Conservation (phyloP, 2,797 vertebrate species). For the Thaleichthys pacificus region DNA sequence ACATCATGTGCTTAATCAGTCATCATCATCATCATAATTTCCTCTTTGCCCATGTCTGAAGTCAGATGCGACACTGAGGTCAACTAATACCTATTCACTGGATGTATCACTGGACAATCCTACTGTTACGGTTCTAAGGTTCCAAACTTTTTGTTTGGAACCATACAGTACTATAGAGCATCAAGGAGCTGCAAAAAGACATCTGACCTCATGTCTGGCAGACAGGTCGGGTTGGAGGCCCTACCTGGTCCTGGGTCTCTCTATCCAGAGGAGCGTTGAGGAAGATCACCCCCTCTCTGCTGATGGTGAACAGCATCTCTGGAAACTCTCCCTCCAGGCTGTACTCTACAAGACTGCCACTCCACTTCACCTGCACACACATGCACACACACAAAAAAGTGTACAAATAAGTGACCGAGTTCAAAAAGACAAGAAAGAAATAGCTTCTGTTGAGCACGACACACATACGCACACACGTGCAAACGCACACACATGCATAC, state of each 20-base stretch:
- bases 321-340: constrained; percentile 76
- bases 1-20: too few relatives aligned
- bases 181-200: neutral
- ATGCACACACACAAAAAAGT: constrained; percentile 4
- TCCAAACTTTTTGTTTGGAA: too few relatives aligned
- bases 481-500: neutral
- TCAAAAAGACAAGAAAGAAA: too few relatives aligned
- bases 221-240: neutral
- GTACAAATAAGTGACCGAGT: too few relatives aligned
- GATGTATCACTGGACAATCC: too few relatives aligned
- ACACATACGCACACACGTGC: neutral
- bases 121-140: too few relatives aligned
- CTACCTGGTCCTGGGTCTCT: constrained; percentile 81
- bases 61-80: too few relatives aligned
- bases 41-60: too few relatives aligned
- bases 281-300: constrained; percentile 75
- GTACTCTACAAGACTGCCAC: constrained; percentile 73
- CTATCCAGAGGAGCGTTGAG: constrained; percentile 78
- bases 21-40: too few relatives aligned
- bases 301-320: constrained; percentile 77
- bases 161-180: too few relatives aligned
- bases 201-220: neutral
- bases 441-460: too few relatives aligned
- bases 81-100: too few relatives aligned
- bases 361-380: constrained; percentile 76